Conservation (phyloP, 2,113 vertebrate species). For the Charadrius vociferus region DNA sequence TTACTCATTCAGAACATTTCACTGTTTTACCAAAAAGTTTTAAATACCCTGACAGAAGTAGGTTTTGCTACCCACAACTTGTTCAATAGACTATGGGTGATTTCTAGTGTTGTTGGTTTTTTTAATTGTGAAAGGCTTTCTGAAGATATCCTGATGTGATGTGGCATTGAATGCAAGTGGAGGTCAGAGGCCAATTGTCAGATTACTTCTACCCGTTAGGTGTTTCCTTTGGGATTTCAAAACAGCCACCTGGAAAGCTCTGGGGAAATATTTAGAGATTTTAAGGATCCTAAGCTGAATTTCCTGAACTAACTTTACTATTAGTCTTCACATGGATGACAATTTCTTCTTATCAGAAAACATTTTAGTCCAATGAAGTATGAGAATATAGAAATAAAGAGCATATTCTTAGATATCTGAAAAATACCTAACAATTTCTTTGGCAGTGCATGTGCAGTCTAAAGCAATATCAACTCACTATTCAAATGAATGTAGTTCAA, state of each 20-base stretch:
- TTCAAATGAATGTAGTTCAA: not conserved
- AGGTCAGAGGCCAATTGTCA: not conserved
- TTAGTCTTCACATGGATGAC: not conserved
- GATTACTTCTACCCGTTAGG: not conserved
- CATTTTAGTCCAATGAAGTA: not conserved
- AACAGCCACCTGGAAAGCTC: not conserved
- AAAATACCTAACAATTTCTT: not conserved
- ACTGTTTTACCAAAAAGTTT: not conserved
- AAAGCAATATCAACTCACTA: not conserved
- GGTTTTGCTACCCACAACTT: not conserved
- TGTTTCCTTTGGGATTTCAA: not conserved
- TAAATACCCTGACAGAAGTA: not conserved
- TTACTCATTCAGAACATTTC: not conserved
- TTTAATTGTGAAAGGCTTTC: not conserved
- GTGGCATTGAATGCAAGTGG: not conserved
- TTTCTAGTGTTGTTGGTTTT: not conserved
- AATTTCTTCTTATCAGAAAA: not conserved
- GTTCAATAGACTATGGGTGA: not conserved
- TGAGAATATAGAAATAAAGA: not conserved
- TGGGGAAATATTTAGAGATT: not conserved
- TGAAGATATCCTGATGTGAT: not conserved
- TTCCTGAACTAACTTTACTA: not conserved
- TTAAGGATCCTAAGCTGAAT: not conserved
- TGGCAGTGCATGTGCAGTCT: not conserved
- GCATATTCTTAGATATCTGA: not conserved